Evolutionary conservation across 2,113 vertebrate species (phyloP), one percentile per base, ranked within the genome.

Genomic region (Salvelinus fontinalis): DNA sequence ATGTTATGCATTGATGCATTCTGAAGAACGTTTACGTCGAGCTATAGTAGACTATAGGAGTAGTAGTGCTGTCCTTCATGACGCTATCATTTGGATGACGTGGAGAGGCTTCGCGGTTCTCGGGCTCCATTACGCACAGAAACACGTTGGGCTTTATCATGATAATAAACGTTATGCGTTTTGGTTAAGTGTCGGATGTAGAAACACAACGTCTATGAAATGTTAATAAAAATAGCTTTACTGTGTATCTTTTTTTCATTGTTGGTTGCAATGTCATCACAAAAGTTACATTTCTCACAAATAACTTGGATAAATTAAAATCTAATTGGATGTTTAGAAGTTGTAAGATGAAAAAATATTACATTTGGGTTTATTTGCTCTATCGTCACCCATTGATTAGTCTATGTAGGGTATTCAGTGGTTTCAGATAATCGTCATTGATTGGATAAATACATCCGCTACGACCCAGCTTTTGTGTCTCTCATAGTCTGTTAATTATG

Each of bases 381-480:
- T 44, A 2, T 44, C 81, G 87, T 84, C 83, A 82, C 60, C 5
- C 62, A 60, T 51, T 85, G 82, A 87, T 88, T 77, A 76, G 73
- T 86, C 81, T 83, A 7, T 16, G 62, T 70, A 83, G 29, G 39
- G 57, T 67, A 62, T 77, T 88, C 26, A 79, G 79, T 12, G 51
- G 79, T n/a, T 71, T 29, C 68, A 79, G 87, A 75, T 83, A 79
- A 89, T 86, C 78, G 73, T 8, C 77, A 20, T 82, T 84, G 84
- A 88, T 90, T 70, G 84, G 79, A 90, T 88, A 83, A 86, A 86
- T 74, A 85, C 89, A 87, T 86, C 85, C 81, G 77, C 64, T 75
- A 71, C 80, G 82, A 81, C 82, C 57, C 72, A 70, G 79, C 83
- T 79, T 89, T 87, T 91, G 88, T 89, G 82, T 73, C 73, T 62